Evolutionary conservation across 1,140 invertebrate genomes (phyloP).

Genomic region (Nephotettix cincticeps): DNA sequence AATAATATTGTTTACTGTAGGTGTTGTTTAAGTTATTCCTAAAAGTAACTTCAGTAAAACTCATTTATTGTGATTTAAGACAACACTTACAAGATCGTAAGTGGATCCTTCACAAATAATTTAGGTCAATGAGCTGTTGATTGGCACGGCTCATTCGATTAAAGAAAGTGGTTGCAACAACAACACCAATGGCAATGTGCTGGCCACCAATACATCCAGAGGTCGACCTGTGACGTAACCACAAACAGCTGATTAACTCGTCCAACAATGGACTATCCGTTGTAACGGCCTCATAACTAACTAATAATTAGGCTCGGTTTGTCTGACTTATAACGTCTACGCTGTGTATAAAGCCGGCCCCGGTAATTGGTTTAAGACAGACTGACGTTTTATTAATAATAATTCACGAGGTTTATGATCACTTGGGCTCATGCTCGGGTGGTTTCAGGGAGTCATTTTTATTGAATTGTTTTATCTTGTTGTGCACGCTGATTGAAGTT

Average conservation of each 20-base stretch:
- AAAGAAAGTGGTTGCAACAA: not conserved
- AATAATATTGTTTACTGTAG: too few species aligned
- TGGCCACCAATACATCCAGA: not conserved
- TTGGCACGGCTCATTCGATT: not conserved
- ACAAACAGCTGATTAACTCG: constrained; percentile 1
- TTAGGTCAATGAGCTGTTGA: too few species aligned
- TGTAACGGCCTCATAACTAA: not conserved
- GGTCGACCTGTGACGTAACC: not conserved
- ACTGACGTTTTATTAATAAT: constrained; percentile 18
- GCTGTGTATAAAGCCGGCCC: not conserved
- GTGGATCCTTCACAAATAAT: too few species aligned
- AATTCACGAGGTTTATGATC: constrained; percentile 1
- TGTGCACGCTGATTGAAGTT: too few species aligned
- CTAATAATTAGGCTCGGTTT: constrained; percentile 9
- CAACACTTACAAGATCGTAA: too few species aligned
- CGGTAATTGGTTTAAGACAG: not conserved
- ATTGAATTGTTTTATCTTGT: constrained; percentile 6
- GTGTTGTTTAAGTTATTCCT: too few species aligned
- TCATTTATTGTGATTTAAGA: too few species aligned
- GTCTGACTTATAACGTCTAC: not conserved
- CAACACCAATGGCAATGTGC: not conserved
- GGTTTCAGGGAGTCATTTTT: not conserved
- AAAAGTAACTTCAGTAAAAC: too few species aligned
- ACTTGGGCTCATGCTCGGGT: not conserved
- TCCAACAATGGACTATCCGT: constrained; percentile 5